Conservation (phyloP, 2,113 vertebrate genomes). For the Phaethon lepturus region DNA sequence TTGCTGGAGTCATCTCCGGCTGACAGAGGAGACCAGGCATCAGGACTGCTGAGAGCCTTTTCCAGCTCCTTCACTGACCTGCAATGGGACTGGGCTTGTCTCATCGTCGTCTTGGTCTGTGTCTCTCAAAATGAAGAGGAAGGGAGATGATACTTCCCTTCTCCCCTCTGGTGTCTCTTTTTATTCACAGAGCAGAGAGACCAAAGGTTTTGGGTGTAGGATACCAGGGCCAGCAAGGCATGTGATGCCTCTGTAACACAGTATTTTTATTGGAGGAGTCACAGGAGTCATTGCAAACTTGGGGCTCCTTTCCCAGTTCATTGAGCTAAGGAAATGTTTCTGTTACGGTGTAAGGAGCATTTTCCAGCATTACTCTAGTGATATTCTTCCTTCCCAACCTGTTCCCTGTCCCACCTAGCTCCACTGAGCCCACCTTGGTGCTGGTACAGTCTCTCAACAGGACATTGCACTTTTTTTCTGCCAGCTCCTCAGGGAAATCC, state of each 20-base stretch:
- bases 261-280: not conserved
- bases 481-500: not conserved
- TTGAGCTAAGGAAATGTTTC: not conserved
- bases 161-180: not conserved
- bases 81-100: not conserved
- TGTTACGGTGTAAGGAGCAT: not conserved
- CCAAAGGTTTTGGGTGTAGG: not conserved
- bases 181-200: not conserved
- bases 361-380: not conserved
- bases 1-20: not conserved
- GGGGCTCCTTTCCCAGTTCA: not conserved
- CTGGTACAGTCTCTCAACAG: not conserved
- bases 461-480: not conserved
- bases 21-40: not conserved
- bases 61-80: not conserved
- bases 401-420: not conserved
- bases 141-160: not conserved
- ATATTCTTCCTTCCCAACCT: not conserved
- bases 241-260: not conserved
- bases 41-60: not conserved
- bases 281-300: not conserved
- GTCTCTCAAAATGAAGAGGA: not conserved
- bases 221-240: not conserved
- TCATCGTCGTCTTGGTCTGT: not conserved
- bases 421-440: accelerated